Conservation (phyloP, 2,888 invertebrate species). For the Cephus pulcher region DNA sequence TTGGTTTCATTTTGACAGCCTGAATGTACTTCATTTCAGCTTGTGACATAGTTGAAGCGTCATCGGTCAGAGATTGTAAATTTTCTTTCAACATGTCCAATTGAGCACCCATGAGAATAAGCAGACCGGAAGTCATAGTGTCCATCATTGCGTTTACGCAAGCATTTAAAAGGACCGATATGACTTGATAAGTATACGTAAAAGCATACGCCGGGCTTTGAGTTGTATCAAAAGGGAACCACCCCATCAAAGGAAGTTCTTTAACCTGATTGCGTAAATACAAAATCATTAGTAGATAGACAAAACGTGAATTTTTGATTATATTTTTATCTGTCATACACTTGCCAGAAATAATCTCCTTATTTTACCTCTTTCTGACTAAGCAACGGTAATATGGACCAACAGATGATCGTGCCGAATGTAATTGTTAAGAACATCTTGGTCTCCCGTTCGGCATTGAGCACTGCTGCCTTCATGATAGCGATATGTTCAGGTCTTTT, state of each 20-base stretch:
- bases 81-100: conserved; percentile 62
- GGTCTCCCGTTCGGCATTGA: conserved; percentile 39
- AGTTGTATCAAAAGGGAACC: conserved; percentile 68
- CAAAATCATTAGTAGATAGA: too few species aligned
- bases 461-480: conserved; percentile 39
- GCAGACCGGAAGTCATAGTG: conserved; percentile 66
- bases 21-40: too few species aligned
- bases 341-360: background rate
- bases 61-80: background rate
- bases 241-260: conserved; percentile 36
- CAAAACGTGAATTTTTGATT: too few species aligned
- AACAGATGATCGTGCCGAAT: conserved; percentile 47
- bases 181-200: conserved; percentile 68
- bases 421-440: conserved; percentile 43
- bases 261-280: conserved; percentile 8
- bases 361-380: conserved; percentile 40
- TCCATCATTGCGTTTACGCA: conserved; percentile 69
- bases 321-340: background rate
- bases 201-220: conserved; percentile 65
- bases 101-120: conserved; percentile 68
- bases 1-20: too few species aligned
- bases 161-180: conserved; percentile 67
- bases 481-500: conserved; percentile 38
- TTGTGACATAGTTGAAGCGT: too few species aligned
- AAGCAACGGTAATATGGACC: conserved; percentile 56